phyloP scores from a whole-genome alignment of 1,140 invertebrate species.

The Drosophila busckii region DNA sequence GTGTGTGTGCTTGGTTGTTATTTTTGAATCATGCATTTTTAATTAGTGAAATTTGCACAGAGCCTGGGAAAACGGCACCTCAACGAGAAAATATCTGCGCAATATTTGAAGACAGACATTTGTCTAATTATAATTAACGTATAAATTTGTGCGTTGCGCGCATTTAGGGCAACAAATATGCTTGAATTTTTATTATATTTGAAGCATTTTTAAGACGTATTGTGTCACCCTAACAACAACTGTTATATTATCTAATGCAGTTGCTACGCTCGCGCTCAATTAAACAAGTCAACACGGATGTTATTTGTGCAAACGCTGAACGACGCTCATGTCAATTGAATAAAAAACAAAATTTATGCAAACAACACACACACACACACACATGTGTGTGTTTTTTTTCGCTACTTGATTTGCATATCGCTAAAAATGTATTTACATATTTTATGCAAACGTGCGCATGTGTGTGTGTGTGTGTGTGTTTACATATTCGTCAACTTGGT shows the following conservation, averaged over 20 bases:
- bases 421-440: constrained; percentile 54
- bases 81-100: constrained; percentile 52
- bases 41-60: constrained; percentile 71
- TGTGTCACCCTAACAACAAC: no score
- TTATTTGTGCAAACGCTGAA: constrained; percentile 28
- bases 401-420: constrained; percentile 62
- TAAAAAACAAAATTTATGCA: constrained; percentile 13
- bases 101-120: constrained; percentile 59
- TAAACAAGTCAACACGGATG: constrained; percentile 44
- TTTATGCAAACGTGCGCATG: not conserved
- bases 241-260: no score
- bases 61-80: constrained; percentile 35
- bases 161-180: no score
- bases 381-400: constrained; percentile 5
- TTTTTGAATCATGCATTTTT: constrained; percentile 74
- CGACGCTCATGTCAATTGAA: constrained; percentile 25
- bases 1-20: constrained; percentile 31
- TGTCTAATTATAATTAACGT: constrained; percentile 71
- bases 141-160: constrained; percentile 35
- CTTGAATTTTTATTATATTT: no score
- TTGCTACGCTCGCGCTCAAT: constrained; percentile 34
- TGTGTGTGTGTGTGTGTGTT: constrained; percentile 15
- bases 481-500: constrained; percentile 15
- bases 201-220: no score
- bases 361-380: no score